Conservation (phyloP, 2,113 vertebrate species). For the Oncorhynchus clarkii region DNA sequence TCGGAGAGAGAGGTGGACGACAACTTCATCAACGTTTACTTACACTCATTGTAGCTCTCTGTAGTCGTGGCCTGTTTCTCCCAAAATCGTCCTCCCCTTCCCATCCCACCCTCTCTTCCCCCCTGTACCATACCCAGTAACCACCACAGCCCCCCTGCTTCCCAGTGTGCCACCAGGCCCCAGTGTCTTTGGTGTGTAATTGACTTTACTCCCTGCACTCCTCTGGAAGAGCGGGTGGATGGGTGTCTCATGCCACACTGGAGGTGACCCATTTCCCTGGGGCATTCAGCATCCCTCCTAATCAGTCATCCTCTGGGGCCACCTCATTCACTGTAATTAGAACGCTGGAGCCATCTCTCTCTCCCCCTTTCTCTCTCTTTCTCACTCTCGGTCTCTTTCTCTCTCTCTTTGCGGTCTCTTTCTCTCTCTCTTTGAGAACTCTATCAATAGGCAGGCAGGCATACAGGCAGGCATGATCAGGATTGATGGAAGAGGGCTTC, state of each 20-base stretch:
- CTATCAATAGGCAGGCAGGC: constrained; percentile 52
- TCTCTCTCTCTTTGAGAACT: constrained; percentile 56
- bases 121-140: constrained; percentile 44
- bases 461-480: constrained; percentile 16
- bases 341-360: constrained; percentile 38
- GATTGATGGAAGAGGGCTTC: constrained; percentile 44
- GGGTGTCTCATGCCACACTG: constrained; percentile 63
- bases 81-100: too few relatives aligned
- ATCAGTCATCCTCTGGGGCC: constrained; percentile 70
- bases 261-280: constrained; percentile 79
- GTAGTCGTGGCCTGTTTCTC: too few relatives aligned
- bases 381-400: constrained; percentile 9
- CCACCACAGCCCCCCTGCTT: constrained; percentile 47
- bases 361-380: background rate
- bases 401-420: constrained; percentile 41
- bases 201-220: constrained; percentile 66
- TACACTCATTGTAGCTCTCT: too few relatives aligned
- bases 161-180: constrained; percentile 59
- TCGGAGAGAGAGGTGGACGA: too few relatives aligned
- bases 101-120: background rate
- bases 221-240: constrained; percentile 62
- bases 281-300: constrained; percentile 70
- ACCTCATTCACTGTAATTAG: constrained; percentile 70
- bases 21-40: too few relatives aligned
- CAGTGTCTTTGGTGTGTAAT: constrained; percentile 72